A percentile compares a stretch with the other conserved stretches of the same genome.
Conservation (phyloP, 1,140 invertebrate species). For the Apolygus lucorum region DNA sequence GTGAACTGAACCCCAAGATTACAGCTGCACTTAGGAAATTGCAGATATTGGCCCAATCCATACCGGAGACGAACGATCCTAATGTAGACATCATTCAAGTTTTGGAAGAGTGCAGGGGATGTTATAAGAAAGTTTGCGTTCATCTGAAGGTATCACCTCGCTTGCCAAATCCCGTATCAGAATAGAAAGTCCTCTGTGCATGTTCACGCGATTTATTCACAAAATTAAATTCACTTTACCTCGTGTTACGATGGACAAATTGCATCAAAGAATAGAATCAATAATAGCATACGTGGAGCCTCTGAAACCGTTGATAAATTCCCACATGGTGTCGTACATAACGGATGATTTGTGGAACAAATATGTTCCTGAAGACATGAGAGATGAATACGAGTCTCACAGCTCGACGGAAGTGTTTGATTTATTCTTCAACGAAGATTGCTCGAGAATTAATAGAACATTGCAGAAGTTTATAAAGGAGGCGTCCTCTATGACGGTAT, state of each 20-base stretch:
- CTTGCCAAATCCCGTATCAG: slow-evolving; percentile 20
- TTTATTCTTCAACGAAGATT: neutral
- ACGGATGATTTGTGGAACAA: slow-evolving; percentile 56
- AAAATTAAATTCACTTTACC: neutral
- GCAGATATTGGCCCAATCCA: neutral
- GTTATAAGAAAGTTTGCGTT: slow-evolving; percentile 38
- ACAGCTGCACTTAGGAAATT: neutral
- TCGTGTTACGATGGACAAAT: neutral
- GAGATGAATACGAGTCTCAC: slow-evolving; percentile 44
- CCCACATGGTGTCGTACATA: slow-evolving; percentile 74
- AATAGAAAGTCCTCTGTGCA: slow-evolving; percentile 27
- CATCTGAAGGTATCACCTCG: slow-evolving; percentile 35
- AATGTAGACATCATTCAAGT: slow-evolving; percentile 17
- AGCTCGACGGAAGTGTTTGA: slow-evolving; percentile 39
- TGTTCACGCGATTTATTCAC: slow-evolving; percentile 35
- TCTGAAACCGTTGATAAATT: slow-evolving; percentile 54
- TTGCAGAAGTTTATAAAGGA: neutral
- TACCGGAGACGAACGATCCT: slow-evolving; percentile 16
- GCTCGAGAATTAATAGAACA: neutral
- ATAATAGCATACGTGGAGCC: slow-evolving; percentile 47
- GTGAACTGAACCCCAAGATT: neutral
- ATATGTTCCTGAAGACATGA: slow-evolving; percentile 47
- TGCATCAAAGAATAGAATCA: neutral
- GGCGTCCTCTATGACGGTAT: neutral
- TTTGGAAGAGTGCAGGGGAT: slow-evolving; percentile 30